phyloP scores from a whole-genome alignment of 2,113 vertebrate genomes.

The Xiphophorus maculatus region DNA sequence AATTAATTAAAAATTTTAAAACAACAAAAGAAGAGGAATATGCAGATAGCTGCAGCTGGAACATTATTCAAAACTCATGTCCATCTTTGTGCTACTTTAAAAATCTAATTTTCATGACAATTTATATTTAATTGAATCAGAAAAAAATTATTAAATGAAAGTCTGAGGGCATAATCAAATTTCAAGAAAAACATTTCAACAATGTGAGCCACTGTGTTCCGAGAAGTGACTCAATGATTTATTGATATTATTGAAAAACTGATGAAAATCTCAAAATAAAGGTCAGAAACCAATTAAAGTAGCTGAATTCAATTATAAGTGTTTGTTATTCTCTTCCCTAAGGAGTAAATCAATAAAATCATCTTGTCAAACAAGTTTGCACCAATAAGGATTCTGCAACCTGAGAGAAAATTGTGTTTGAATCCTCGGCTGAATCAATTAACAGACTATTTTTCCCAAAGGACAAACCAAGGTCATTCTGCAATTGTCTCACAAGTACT shows the following conservation, averaged over 20 bases:
- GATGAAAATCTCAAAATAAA: slow-evolving; percentile 35
- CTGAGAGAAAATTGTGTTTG: slow-evolving; percentile 57
- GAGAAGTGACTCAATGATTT: slow-evolving; percentile 12
- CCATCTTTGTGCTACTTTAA: background rate
- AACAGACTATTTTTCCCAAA: slow-evolving; percentile 30
- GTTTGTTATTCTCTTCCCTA: slow-evolving; percentile 35
- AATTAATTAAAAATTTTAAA: background rate
- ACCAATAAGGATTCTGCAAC: slow-evolving; percentile 23
- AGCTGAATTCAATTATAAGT: slow-evolving; percentile 52
- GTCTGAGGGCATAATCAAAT: background rate
- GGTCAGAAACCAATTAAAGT: slow-evolving; percentile 53
- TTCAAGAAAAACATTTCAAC: background rate
- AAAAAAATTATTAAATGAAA: background rate
- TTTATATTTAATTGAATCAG: background rate
- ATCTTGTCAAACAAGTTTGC: slow-evolving; percentile 48
- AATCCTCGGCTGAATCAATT: slow-evolving; percentile 55
- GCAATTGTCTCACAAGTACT: slow-evolving; percentile 41
- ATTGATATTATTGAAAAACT: background rate
- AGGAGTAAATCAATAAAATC: slow-evolving; percentile 63
- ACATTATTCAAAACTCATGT: background rate
- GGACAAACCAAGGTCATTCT: slow-evolving; percentile 54
- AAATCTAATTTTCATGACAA: background rate
- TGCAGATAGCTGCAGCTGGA: slow-evolving; percentile 6
- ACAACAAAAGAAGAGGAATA: background rate
- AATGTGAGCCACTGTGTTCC: background rate